Conservation (phyloP, 2,888 invertebrate species). For the Lutraria lutraria region DNA sequence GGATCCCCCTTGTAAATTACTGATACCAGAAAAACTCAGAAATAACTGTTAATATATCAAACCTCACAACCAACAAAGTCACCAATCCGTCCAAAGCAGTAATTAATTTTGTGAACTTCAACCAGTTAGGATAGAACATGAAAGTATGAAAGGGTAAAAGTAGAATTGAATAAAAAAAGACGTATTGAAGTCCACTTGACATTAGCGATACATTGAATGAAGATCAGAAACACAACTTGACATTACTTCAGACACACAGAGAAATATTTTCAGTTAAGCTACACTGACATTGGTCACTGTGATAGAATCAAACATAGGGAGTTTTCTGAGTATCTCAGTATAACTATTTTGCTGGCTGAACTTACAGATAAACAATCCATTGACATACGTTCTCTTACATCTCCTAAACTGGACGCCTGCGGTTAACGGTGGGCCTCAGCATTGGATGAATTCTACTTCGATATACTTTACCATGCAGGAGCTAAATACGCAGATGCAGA, state of each 20-base stretch:
- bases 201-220: background rate
- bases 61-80: slow-evolving; percentile 35
- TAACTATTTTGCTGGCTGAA: background rate
- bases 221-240: too few species aligned
- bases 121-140: slow-evolving; percentile 26
- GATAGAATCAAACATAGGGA: too few species aligned
- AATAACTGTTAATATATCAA: slow-evolving; percentile 35
- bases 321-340: background rate
- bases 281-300: too few species aligned
- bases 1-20: slow-evolving; percentile 7
- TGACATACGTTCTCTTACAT: background rate
- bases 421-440: slow-evolving; percentile 20
- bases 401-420: background rate
- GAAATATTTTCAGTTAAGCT: too few species aligned
- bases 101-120: slow-evolving; percentile 36
- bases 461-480: slow-evolving; percentile 14
- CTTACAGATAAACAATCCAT: background rate
- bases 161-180: background rate
- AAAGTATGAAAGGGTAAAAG: background rate
- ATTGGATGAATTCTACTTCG: background rate
- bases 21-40: background rate
- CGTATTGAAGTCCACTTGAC: background rate
- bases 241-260: too few species aligned
- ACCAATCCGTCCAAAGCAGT: slow-evolving; percentile 20
- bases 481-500: slow-evolving; percentile 30